Percentiles rank a stretch among this genome's conserved stretches.
These are phyloP conservation scores for Megalops atlanticus DNA, from an alignment of 2,113 vertebrate species.

Conservation along the genomic window DNA sequence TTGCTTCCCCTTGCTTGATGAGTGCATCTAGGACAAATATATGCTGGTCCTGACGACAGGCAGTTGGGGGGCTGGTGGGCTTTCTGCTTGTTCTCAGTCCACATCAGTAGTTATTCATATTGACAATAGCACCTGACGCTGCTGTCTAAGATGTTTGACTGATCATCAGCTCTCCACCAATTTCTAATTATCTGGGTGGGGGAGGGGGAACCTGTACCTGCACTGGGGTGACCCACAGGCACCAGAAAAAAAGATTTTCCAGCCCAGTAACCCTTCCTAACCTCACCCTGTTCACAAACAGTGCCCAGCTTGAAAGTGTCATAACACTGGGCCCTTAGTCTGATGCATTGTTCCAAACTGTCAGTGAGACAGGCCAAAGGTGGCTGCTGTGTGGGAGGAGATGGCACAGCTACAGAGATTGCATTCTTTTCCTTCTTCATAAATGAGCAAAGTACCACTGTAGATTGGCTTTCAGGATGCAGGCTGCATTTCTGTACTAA, in stretches of 20 bases:
- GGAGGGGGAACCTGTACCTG: background rate
- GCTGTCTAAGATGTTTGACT: background rate
- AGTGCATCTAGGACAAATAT: background rate
- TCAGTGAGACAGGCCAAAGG: too few relatives aligned
- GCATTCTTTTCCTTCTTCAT: too few relatives aligned
- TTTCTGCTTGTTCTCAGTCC: background rate
- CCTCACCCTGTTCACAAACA: background rate
- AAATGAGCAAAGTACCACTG: too few relatives aligned
- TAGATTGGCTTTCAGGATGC: too few relatives aligned
- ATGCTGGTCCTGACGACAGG: background rate
- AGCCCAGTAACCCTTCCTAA: background rate
- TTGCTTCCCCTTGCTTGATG: conserved; percentile 6
- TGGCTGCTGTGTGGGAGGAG: too few relatives aligned
- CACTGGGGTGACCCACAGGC: background rate
- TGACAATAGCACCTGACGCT: background rate
- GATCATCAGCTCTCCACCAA: background rate
- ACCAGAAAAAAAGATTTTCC: background rate
- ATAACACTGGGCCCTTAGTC: too few relatives aligned
- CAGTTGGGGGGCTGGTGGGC: background rate
- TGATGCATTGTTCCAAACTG: too few relatives aligned
- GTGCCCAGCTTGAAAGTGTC: background rate
- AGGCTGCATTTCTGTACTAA: too few relatives aligned
- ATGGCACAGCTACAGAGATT: too few relatives aligned
- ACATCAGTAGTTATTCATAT: background rate
- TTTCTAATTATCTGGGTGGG: background rate